Evolutionary conservation across 1,140 invertebrate species (phyloP).

Genomic region (Zaprionus davidi): DNA sequence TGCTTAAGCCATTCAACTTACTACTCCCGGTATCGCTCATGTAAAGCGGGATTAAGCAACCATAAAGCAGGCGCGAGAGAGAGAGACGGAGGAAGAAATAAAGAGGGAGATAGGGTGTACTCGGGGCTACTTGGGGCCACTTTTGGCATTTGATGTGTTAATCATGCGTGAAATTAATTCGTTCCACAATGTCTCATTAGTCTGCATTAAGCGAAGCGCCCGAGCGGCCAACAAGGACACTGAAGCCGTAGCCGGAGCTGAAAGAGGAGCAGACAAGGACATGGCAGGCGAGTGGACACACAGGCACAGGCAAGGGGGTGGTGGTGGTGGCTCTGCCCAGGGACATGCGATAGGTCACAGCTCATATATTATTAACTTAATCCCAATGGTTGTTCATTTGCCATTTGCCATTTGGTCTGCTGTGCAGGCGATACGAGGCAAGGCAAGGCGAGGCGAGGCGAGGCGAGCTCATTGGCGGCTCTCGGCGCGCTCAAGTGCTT

Average conservation of each 20-base stretch:
- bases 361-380: constrained; percentile 83
- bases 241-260: constrained; percentile 6
- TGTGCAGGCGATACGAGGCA: not conserved
- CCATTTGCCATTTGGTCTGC: constrained; percentile 27
- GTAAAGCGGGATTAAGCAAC: not conserved
- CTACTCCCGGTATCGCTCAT: not conserved
- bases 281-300: constrained; percentile 45
- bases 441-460: not conserved
- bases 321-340: not conserved
- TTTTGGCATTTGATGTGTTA: constrained; percentile 80
- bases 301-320: not conserved
- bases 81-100: not conserved
- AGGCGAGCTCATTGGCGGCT: constrained; percentile 60
- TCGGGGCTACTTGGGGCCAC: constrained; percentile 12
- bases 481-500: constrained; percentile 78
- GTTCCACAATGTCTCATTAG: constrained; percentile 84
- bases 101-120: not conserved
- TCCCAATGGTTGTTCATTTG: constrained; percentile 68
- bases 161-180: constrained; percentile 84
- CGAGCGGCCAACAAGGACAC: constrained; percentile 48
- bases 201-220: constrained; percentile 76
- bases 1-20: not conserved
- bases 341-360: constrained; percentile 49
- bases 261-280: constrained; percentile 14
- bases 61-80: not conserved